Evolutionary conservation across 2,888 invertebrate genomes (phyloP).

Genomic region (Sipha maydis): DNA sequence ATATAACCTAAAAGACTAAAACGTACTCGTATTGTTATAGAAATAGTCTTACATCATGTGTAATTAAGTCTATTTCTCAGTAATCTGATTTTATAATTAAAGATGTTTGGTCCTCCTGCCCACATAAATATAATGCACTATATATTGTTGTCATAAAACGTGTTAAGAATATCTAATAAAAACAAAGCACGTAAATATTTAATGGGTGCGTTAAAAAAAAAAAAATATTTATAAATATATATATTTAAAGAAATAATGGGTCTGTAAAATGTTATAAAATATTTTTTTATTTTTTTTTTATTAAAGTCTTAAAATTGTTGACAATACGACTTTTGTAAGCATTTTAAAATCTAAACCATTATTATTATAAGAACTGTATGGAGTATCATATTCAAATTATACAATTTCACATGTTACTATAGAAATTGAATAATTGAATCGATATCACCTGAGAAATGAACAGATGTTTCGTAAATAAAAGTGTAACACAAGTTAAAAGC

Average conservation of each 20-base stretch:
- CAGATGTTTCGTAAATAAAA: not conserved
- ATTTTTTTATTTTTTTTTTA: not conserved
- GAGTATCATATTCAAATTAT: not conserved
- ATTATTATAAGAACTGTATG: not conserved
- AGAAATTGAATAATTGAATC: not conserved
- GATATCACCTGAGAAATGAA: not conserved
- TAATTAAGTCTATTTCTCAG: no score
- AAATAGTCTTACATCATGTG: not conserved
- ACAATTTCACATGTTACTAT: not conserved
- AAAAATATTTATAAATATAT: not conserved
- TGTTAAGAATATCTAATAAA: not conserved
- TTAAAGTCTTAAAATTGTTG: no score
- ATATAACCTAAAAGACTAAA: not conserved
- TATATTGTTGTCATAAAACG: not conserved
- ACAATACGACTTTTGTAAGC: not conserved
- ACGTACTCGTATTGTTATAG: not conserved
- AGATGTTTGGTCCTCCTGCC: not conserved
- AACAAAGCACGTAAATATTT: not conserved
- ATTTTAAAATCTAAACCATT: not conserved
- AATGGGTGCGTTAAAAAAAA: not conserved
- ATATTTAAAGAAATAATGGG: not conserved
- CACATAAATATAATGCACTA: not conserved
- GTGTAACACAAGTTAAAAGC: not conserved
- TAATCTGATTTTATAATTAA: slow-evolving; percentile 23
- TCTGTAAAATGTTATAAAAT: not conserved